Conservation (phyloP, 2,113 vertebrate species). For the Ptychochromis oligacanthus region DNA sequence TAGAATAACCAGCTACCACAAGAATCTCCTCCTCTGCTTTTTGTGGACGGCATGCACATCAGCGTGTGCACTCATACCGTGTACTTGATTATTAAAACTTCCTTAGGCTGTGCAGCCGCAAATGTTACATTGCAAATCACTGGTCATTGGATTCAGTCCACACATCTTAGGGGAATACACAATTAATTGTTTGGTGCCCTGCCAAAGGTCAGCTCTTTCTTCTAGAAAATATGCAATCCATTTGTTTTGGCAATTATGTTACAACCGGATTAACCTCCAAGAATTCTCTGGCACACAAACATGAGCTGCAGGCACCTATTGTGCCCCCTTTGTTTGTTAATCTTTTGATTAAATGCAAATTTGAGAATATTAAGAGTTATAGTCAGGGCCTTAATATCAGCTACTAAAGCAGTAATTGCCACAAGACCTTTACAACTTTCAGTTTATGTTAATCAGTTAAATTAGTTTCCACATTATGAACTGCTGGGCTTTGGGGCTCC, state of each 20-base stretch:
- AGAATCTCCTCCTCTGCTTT: conserved; percentile 46
- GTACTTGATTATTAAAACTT: conserved; percentile 31
- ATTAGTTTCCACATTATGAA: not conserved
- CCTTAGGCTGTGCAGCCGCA: conserved; percentile 33
- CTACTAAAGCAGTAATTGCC: not conserved
- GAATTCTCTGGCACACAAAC: not conserved
- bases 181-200: not conserved
- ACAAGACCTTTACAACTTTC: not conserved
- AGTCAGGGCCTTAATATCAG: not conserved
- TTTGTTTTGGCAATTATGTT: not conserved
- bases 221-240: not conserved
- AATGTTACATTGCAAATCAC: conserved; percentile 18
- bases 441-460: not conserved
- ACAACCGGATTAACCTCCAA: not conserved
- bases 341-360: not conserved
- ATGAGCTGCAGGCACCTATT: not conserved
- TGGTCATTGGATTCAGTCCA: conserved; percentile 27
- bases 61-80: not conserved
- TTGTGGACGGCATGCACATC: conserved; percentile 4
- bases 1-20: conserved; percentile 82
- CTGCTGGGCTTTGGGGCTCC: not conserved
- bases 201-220: not conserved
- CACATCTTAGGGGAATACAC: not conserved
- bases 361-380: not conserved
- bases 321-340: not conserved